These are phyloP conservation scores for Drosophila planitibia DNA, from an alignment of 2,888 invertebrate species.

Conservation along the genomic window DNA sequence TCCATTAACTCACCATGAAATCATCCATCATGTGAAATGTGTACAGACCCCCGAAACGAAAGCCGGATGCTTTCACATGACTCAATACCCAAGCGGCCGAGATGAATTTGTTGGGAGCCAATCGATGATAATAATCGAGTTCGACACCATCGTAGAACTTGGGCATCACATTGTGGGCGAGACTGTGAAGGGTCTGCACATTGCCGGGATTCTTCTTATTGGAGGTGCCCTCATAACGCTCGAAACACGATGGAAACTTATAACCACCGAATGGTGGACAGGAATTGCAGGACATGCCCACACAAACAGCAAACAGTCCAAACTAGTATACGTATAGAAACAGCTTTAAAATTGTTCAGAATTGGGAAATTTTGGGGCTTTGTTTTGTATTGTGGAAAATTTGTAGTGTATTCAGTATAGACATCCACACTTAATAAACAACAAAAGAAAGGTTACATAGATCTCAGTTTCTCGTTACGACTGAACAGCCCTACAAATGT, in stretches of 20 bases:
- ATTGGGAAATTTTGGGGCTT: constrained; percentile 45
- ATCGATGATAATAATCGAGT: constrained; percentile 75
- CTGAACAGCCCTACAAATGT: constrained; percentile 6
- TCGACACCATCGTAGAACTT: constrained; percentile 84
- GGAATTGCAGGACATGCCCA: constrained; percentile 61
- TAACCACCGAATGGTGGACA: constrained; percentile 57
- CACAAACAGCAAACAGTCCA: background rate
- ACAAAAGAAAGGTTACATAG: constrained; percentile 65
- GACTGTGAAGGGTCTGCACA: constrained; percentile 82
- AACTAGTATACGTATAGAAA: background rate
- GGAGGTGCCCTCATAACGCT: constrained; percentile 68
- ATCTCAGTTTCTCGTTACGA: constrained; percentile 26
- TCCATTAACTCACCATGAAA: constrained; percentile 74
- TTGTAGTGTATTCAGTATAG: constrained; percentile 30
- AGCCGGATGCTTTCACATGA: constrained; percentile 82
- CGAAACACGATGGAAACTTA: constrained; percentile 81
- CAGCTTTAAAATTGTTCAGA: constrained; percentile 12
- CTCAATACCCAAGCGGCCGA: constrained; percentile 82
- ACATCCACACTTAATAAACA: constrained; percentile 30
- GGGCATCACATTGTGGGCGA: constrained; percentile 84
- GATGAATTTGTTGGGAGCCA: constrained; percentile 82
- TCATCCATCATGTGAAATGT: constrained; percentile 72
- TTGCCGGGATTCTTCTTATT: constrained; percentile 83
- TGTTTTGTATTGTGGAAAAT: constrained; percentile 18
- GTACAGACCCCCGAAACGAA: constrained; percentile 84